Base-by-base conservation (phyloP, 1,140 invertebrate genomes). In the Octopus sinensis region DNA sequence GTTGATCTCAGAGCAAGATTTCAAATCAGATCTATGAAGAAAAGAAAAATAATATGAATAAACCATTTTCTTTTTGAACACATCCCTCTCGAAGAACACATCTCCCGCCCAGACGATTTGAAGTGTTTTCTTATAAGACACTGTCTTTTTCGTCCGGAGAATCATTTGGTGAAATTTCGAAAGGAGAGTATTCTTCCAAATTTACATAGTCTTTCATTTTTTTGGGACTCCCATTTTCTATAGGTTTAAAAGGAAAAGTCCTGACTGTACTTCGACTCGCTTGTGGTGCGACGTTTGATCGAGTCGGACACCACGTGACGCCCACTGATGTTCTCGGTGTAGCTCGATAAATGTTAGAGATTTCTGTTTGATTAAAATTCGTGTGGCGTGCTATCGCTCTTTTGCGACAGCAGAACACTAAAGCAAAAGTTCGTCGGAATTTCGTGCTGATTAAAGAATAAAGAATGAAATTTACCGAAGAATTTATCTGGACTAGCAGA, bases 401-500 rank as follows among this genome's bases (percentile, higher is more conserved):
- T 12, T 13, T 17, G 23, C 52, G 12, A 13, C 76, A 53, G 52
- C 76, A 77, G 17, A 77, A 51, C 6, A 77, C 76, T 51, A 43
- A 43, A 4, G 17, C 13, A 53, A 77, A 77, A 43, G 76, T 77
- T 77, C 76, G 30, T 51, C 76, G 17, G 17, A 77, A 77, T 53
- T 77, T 77, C 7, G 76, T 77, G 76, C 76, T 77, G 76, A 77
- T 77, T 9, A 77, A 43, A 17, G 76, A 77, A 43, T 77, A 77
- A 51, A 77, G 76, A 7, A 77, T 17, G 43, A 77, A 77, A 51
- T 77, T 77, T 0, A 77, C 76, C 7, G 76, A 77, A 10, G 17
- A 51, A 51, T 77, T 77, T 17, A 77, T 52, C 76, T 77, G 76
- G 52, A 23, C 52, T n/a, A 77, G 76, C 6, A 77, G 76, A 51